Evolutionary conservation across 2,113 vertebrate species (phyloP).

Genomic region (Microtus ochrogaster): DNA sequence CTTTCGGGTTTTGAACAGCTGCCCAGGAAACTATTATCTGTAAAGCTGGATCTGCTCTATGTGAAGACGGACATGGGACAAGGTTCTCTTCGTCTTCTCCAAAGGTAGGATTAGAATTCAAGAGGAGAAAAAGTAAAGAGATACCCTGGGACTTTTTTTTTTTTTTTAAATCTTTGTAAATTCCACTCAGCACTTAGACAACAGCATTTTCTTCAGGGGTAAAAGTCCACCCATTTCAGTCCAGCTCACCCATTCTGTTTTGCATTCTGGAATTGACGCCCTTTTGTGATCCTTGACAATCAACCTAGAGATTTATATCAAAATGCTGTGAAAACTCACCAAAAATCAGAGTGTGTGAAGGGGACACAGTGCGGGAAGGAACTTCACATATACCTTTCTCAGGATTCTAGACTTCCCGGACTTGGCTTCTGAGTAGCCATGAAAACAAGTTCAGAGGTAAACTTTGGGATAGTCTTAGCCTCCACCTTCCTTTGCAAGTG

Average conservation of each 20-base stretch:
- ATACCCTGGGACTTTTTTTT: slow-evolving; percentile 36
- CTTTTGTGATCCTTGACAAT: not conserved
- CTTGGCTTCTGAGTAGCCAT: not conserved
- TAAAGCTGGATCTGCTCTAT: slow-evolving; percentile 71
- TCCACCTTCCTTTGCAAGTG: not conserved
- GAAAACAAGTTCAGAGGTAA: not conserved
- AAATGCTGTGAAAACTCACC: not conserved
- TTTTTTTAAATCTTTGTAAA: slow-evolving; percentile 26
- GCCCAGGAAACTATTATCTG: slow-evolving; percentile 71
- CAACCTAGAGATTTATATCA: not conserved
- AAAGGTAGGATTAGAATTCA: slow-evolving; percentile 66
- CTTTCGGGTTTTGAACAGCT: slow-evolving; percentile 78
- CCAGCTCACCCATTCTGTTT: not conserved
- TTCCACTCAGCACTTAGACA: slow-evolving; percentile 29
- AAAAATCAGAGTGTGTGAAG: not conserved
- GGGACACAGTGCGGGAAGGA: not conserved
- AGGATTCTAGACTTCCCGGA: not conserved
- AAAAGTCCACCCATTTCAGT: not conserved
- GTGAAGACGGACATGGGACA: slow-evolving; percentile 54
- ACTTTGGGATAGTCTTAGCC: not conserved
- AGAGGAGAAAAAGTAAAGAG: slow-evolving; percentile 51
- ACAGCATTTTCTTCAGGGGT: slow-evolving; percentile 6
- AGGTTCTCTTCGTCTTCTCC: slow-evolving; percentile 67
- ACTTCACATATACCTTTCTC: not conserved
- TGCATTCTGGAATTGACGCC: not conserved